Evolutionary conservation across 2,888 invertebrate species (phyloP), one percentile per base, ranked within the genome.

Genomic region (Trimorus sp.): DNA sequence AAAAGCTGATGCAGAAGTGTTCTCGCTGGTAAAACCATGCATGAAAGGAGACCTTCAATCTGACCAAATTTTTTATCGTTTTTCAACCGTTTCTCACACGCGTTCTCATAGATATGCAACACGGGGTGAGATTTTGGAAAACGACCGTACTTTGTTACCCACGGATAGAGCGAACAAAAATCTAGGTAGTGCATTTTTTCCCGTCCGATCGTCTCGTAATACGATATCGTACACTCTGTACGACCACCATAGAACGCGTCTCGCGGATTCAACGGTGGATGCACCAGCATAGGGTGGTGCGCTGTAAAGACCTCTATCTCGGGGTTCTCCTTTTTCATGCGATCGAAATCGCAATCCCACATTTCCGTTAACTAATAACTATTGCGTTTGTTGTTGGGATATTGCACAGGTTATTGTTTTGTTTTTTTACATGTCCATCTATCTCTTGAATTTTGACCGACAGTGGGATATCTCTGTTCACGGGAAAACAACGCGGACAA

Each of bases 101-200:
- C 83, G 79, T 0, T 82, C 4, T 62, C 69, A 0, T 84, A 84
- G 5, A 86, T 79, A 53, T 79, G 82, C 16, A 88, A 76, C 69
- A 76, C 81, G 0, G 89, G 89, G 71, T 89, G 89, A 0, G 86
- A 88, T 0, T 87, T 48, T 0, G 88, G 87, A 66, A 85, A 88
- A 66, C 83, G 83, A 9, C 83, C 84, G 16, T 85, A 84, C 73
- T 88, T 87, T 74, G 83, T 86, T 9, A 88, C 80, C 15, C 51
- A 89, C 0, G 88, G 88, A 26, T 74, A 75, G 12, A 79, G 36
- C 14, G 38, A 62, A 45, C n/a, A 69, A 0, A 76, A 45, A n/a
- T 75, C 74, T 9, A 70, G 38, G 26, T 78, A 68, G 15, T 63
- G 51, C 6, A 76, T 79, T 48, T 68, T 76, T 70, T 78, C 74